Conservation (phyloP, 37 sponge, comb jelly and placozoan species). For the Hormiphora californensis region DNA sequence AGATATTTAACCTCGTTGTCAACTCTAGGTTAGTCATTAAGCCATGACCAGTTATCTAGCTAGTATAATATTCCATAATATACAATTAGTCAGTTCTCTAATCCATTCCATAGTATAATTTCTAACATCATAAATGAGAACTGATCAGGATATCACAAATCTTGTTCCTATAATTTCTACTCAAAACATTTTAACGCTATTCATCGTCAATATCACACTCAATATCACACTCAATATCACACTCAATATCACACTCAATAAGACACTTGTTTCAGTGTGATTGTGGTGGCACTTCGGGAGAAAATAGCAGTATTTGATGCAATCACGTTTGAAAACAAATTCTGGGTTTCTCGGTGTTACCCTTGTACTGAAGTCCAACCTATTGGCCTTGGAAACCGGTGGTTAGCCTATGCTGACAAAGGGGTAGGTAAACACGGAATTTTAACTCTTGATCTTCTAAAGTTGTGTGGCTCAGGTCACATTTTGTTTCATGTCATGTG, state of each 20-base stretch:
- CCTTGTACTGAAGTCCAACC: slow-evolving; percentile 65
- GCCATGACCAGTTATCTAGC: too few relatives aligned
- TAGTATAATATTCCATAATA: too few relatives aligned
- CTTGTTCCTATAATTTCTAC: too few relatives aligned
- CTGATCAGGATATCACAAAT: too few relatives aligned
- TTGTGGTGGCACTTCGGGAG: slow-evolving; percentile 18
- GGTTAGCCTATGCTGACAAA: slow-evolving; percentile 83
- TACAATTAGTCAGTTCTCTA: too few relatives aligned
- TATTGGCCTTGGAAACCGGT: slow-evolving; percentile 74
- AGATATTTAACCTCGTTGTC: slow-evolving; percentile 12
- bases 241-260: too few relatives aligned
- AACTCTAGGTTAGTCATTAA: too few relatives aligned
- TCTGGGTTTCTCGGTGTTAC: slow-evolving; percentile 41
- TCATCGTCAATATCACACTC: too few relatives aligned
- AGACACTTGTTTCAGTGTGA: background rate
- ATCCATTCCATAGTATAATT: too few relatives aligned
- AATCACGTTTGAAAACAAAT: background rate
- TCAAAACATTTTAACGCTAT: too few relatives aligned
- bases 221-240: too few relatives aligned
- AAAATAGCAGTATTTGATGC: slow-evolving; percentile 44
- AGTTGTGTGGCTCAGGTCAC: background rate
- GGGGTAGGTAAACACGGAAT: slow-evolving; percentile 56
- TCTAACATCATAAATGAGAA: too few relatives aligned
- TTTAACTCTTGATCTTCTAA: background rate
- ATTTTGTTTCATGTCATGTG: background rate